Conservation (phyloP, 2,888 invertebrate species). For the Octonoba sinensis region DNA sequence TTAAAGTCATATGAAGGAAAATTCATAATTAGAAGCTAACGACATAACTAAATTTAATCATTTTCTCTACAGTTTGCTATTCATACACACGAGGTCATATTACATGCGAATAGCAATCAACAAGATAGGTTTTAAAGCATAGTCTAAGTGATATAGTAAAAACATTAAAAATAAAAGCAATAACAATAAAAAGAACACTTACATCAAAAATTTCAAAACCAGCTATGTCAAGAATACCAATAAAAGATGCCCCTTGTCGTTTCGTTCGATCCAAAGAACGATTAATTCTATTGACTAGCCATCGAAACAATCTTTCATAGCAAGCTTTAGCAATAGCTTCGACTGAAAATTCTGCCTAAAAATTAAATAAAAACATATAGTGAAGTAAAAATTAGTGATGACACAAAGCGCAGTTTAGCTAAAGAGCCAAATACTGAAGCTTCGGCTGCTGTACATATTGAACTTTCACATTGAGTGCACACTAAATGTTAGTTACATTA, state of each 20-base stretch:
- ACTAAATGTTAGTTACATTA: background rate
- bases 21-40: no score
- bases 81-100: no score
- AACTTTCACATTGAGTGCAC: background rate
- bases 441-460: no score
- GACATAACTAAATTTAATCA: no score
- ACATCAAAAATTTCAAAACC: constrained; percentile 98
- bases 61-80: no score
- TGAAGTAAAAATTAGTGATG: background rate
- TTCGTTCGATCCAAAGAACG: constrained; percentile 96
- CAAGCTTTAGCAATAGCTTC: constrained; percentile 99
- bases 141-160: no score
- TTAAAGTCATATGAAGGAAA: no score
- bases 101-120: no score
- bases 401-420: no score
- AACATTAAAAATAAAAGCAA: no score
- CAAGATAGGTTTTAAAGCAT: no score
- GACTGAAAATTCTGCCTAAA: constrained; percentile 92
- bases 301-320: constrained; percentile 98
- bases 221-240: constrained; percentile 99
- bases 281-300: constrained; percentile 98
- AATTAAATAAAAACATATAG: constrained; percentile 19
- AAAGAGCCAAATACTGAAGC: no score
- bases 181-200: constrained; percentile 38
- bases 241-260: constrained; percentile 98